Conservation (phyloP, 2,113 vertebrate genomes). For the Varanus komodoensis region DNA sequence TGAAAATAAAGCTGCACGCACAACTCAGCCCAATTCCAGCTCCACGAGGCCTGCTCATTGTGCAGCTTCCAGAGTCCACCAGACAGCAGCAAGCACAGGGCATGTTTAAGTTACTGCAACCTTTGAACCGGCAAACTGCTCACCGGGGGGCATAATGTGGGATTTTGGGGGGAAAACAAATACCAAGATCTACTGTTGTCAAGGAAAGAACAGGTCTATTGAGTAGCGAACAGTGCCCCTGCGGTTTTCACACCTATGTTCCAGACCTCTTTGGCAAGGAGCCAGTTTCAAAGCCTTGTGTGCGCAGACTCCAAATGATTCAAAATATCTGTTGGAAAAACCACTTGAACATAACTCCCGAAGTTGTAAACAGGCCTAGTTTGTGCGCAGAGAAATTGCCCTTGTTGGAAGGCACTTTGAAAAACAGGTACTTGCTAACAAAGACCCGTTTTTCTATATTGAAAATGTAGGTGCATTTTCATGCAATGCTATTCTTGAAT, state of each 20-base stretch:
- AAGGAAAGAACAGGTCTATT: background rate
- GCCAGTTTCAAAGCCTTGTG: background rate
- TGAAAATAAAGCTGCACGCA: background rate
- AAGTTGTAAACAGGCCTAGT: constrained; percentile 20
- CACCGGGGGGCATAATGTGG: background rate
- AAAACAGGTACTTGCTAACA: background rate
- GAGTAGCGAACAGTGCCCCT: constrained; percentile 2
- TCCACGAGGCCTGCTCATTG: background rate
- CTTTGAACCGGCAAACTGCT: constrained; percentile 12
- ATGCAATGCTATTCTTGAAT: background rate
- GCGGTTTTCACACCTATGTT: constrained; percentile 23
- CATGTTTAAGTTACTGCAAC: background rate
- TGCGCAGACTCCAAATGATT: background rate
- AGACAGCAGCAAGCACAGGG: background rate
- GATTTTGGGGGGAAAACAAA: constrained; percentile 1
- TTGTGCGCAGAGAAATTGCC: constrained; percentile 8
- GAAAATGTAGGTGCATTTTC: background rate
- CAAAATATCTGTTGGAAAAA: constrained; percentile 20
- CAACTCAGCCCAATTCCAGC: background rate
- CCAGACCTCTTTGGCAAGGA: background rate
- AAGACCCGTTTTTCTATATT: background rate
- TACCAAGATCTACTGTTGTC: background rate
- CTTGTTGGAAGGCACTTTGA: background rate
- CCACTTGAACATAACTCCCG: constrained; percentile 9
- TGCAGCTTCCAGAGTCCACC: background rate